Evolutionary conservation across 2,797 vertebrate genomes (phyloP).

Genomic region (Scomberomorus guttatus): DNA sequence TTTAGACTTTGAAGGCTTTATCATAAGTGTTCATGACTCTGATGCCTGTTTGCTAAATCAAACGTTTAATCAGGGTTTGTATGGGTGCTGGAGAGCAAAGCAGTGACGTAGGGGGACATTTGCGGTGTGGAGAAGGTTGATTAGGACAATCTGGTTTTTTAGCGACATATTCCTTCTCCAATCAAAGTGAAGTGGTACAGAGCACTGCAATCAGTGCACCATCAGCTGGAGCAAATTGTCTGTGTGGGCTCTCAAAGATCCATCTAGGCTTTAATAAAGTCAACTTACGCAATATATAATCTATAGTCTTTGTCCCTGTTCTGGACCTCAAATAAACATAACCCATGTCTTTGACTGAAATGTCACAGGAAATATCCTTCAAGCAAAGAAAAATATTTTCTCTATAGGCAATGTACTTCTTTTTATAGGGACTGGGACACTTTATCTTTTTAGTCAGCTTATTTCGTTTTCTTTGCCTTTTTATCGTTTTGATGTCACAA

Average conservation of each 20-base stretch:
- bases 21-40: background rate
- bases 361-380: conserved; percentile 16
- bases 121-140: conserved; percentile 59
- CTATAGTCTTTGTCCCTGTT: conserved; percentile 7
- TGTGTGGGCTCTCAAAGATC: conserved; percentile 47
- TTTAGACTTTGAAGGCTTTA: background rate
- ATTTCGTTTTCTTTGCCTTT: background rate
- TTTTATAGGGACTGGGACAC: background rate
- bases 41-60: conserved; percentile 2
- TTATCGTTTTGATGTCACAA: background rate
- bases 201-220: conserved; percentile 66
- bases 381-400: background rate
- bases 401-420: background rate
- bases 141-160: conserved; percentile 57
- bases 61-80: conserved; percentile 45
- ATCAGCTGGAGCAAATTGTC: conserved; percentile 53
- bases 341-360: conserved; percentile 5
- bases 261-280: conserved; percentile 16
- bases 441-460: background rate
- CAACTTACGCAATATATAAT: conserved; percentile 27
- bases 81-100: conserved; percentile 32
- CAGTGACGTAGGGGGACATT: conserved; percentile 40
- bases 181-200: conserved; percentile 65
- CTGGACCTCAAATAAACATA: conserved; percentile 2
- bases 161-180: conserved; percentile 61